Percentiles rank a stretch among this genome's conserved stretches.
Conservation (phyloP, 2,113 vertebrate genomes). For the Rallus limicola region DNA sequence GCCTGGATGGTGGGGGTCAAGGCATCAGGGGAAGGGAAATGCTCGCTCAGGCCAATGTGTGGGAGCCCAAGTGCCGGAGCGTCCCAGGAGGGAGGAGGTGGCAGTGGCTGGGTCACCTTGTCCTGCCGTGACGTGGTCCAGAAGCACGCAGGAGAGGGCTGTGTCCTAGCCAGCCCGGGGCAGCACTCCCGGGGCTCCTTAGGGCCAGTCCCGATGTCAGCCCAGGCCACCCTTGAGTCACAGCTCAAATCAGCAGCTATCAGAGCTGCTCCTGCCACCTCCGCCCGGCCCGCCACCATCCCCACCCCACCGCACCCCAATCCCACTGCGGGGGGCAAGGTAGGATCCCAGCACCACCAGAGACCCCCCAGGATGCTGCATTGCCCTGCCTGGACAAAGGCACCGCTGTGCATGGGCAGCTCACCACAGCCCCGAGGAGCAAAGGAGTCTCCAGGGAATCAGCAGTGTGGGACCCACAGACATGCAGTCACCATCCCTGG, state of each 20-base stretch:
- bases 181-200: background rate
- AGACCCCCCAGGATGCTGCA: fast-evolving
- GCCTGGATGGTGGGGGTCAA: fast-evolving
- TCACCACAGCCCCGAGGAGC: background rate
- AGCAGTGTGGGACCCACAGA: background rate
- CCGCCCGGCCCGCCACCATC: background rate
- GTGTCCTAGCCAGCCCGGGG: background rate
- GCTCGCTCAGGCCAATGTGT: background rate
- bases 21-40: background rate
- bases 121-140: background rate
- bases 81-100: background rate
- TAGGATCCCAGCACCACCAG: fast-evolving
- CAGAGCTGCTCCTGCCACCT: background rate
- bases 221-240: background rate
- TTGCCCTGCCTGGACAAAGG: background rate
- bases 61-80: background rate
- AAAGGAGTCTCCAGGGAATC: background rate
- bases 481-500: background rate
- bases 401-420: fast-evolving
- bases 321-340: background rate
- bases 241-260: background rate
- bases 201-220: background rate
- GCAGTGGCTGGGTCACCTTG: background rate
- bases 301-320: background rate
- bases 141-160: background rate